Evolutionary conservation across 2,113 vertebrate genomes (phyloP).

Genomic region (Caranx ignobilis): DNA sequence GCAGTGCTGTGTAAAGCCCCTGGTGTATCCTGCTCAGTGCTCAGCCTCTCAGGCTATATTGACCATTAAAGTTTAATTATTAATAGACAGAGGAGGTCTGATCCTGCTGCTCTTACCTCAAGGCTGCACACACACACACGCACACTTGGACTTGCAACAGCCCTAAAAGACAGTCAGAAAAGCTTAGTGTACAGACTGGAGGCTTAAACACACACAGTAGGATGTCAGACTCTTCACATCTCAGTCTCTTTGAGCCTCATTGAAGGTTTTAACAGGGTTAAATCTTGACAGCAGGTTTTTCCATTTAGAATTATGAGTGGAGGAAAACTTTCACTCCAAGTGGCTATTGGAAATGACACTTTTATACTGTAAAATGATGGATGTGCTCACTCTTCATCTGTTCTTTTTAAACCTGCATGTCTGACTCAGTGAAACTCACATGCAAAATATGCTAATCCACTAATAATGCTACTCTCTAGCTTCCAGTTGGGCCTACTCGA

Average conservation of each 20-base stretch:
- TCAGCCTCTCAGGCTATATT: conserved; percentile 41
- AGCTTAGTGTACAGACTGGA: not conserved
- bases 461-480: not conserved
- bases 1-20: conserved; percentile 19
- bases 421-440: not conserved
- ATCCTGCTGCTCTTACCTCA: conserved; percentile 50
- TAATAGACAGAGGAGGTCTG: conserved; percentile 58
- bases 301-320: not conserved
- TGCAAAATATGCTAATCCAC: not conserved
- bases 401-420: not conserved
- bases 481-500: too few species aligned
- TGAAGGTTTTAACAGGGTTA: not conserved
- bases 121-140: conserved; percentile 11
- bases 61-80: conserved; percentile 75
- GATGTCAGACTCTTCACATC: not conserved
- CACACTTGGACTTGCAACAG: conserved; percentile 3
- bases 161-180: not conserved
- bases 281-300: not conserved
- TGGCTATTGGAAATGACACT: not conserved
- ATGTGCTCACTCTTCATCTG: not conserved
- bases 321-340: not conserved
- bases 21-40: conserved; percentile 29
- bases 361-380: not conserved
- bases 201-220: not conserved
- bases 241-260: not conserved